Conservation (phyloP, 2,797 vertebrate genomes). For the Varecia variegata region DNA sequence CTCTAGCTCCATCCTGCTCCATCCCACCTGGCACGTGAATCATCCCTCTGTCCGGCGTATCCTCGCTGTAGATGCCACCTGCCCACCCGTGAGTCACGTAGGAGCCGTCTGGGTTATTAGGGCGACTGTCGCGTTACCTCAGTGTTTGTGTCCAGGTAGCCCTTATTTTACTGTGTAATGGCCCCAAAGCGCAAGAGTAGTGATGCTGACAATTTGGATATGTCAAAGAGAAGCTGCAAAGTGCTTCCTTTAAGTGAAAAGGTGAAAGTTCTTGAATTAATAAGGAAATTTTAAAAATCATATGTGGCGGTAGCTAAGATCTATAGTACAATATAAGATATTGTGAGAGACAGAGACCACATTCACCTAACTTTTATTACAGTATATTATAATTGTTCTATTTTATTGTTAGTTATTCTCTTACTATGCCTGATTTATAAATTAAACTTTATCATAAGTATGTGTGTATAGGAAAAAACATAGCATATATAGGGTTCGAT, state of each 20-base stretch:
- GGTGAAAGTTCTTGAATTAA: not conserved
- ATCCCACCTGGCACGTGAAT: not conserved
- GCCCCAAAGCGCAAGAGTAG: not conserved
- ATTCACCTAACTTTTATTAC: not conserved
- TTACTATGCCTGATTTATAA: not conserved
- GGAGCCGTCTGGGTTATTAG: not conserved
- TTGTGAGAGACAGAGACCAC: not conserved
- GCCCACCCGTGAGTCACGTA: fast-evolving
- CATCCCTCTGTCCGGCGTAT: not conserved
- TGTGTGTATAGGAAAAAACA: not conserved
- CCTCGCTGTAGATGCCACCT: not conserved
- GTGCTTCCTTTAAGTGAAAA: not conserved
- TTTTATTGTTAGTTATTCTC: not conserved
- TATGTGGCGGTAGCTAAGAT: not conserved
- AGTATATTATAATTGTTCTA: not conserved
- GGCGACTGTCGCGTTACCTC: fast-evolving
- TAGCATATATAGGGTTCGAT: not conserved
- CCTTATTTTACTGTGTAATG: not conserved
- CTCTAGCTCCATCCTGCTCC: no score
- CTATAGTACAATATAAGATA: not conserved
- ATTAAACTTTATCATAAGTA: not conserved
- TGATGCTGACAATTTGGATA: not conserved
- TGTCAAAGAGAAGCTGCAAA: not conserved
- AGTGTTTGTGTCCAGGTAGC: not conserved
- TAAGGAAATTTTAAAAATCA: not conserved